Evolutionary conservation across 1,140 invertebrate species (phyloP), one percentile per base, ranked within the genome.

Genomic region (Schlechtendalia chinensis): DNA sequence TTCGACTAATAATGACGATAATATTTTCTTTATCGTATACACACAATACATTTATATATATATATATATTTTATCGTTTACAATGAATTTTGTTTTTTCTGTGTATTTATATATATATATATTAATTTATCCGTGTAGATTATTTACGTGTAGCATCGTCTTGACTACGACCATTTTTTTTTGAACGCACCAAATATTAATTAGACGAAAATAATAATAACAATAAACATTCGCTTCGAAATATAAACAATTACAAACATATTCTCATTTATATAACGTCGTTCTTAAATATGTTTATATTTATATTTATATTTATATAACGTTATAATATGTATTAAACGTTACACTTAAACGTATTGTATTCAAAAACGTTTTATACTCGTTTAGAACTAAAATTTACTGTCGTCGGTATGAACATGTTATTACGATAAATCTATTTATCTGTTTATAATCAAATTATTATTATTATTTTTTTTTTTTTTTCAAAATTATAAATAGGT

Each of bases 311-410:
- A 47, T 50, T 4, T 39, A 50, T 12, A 22, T 24, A 50, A 72
- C 16, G 45, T 63, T 39, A 59, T 72, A 24, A 24, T 54, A 79
- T 24, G 56, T 59, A 77, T 77, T 59, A 61, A 79, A 79, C 24
- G 58, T 79, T 79, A 79, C 58, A 79, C 75, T 63, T 79, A 79
- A 79, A 79, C 10, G 61, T 39, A 39, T 63, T 79, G 75, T 79
- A 61, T 45, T 79, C 47, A 27, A 79, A 71, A 72, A 63, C 58
- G 61, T 79, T 79, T 79, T 79, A 79, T 79, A 79, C 75, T 79
- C 45, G 45, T 79, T 79, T 79, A 79, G 75, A 79, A 79, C 27
- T 79, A 79, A 61, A 3, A 63, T 79, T 79, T 61, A 47, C 45
- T 79, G 61, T 61, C 19, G 61, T 79, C 22, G 19, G 61, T 45